Percentiles rank a stretch among this genome's conserved stretches.
phyloP scores from a whole-genome alignment of 2,797 vertebrate genomes.

The Chaenodraco wilsoni region DNA sequence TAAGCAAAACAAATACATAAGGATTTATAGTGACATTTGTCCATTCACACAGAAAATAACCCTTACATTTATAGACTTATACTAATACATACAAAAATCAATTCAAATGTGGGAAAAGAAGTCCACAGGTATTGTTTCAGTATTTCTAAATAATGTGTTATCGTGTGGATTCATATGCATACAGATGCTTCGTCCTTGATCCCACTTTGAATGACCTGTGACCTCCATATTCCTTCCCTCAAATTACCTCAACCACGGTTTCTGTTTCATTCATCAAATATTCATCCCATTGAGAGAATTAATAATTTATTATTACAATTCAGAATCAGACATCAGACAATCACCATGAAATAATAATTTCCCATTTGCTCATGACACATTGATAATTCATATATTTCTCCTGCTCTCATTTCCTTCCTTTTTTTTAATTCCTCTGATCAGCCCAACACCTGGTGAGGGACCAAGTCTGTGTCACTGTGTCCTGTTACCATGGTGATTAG shows the following conservation, averaged over 20 bases:
- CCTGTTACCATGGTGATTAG: constrained; percentile 78
- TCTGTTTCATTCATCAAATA: constrained; percentile 76
- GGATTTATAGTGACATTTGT: no score
- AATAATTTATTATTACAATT: constrained; percentile 80
- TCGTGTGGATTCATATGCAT: constrained; percentile 10
- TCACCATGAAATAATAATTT: constrained; percentile 81
- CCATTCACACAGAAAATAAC: no score
- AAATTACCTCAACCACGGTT: constrained; percentile 51
- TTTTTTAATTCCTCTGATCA: constrained; percentile 32
- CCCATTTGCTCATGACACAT: constrained; percentile 73
- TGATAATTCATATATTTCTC: constrained; percentile 75
- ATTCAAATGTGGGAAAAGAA: no score
- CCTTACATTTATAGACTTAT: no score
- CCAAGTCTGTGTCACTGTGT: constrained; percentile 57
- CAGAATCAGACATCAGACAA: constrained; percentile 78
- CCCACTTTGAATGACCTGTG: constrained; percentile 46
- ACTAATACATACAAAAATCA: no score
- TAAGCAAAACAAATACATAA: no score
- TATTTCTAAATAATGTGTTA: constrained; percentile 9
- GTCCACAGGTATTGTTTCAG: no score
- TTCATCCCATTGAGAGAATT: constrained; percentile 66
- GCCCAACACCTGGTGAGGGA: constrained; percentile 70
- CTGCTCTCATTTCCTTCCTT: constrained; percentile 36
- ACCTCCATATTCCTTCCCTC: constrained; percentile 40
- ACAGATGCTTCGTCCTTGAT: constrained; percentile 11